phyloP scores from a whole-genome alignment of 1,140 invertebrate genomes.

The Drosophila lini region DNA sequence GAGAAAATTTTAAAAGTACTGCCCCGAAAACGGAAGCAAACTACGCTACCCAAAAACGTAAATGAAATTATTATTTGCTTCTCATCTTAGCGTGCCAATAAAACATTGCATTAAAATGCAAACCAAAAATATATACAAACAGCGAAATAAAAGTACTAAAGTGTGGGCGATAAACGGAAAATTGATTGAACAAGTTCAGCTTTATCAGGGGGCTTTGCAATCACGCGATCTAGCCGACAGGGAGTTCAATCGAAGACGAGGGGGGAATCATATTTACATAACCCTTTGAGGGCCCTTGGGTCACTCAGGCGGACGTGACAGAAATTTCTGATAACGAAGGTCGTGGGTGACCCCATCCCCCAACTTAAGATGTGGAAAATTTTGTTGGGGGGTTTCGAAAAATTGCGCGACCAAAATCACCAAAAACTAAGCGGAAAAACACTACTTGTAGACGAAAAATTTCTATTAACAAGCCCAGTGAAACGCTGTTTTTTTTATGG shows the following conservation, averaged over 20 bases:
- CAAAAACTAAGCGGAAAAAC: slow-evolving; percentile 57
- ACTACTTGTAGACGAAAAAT: background rate
- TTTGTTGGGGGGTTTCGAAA: slow-evolving; percentile 50
- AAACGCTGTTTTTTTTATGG: slow-evolving; percentile 27
- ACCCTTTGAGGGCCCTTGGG: slow-evolving; percentile 43
- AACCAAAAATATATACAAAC: background rate
- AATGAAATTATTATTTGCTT: slow-evolving; percentile 30
- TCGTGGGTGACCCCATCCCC: slow-evolving; percentile 9
- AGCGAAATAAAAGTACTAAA: slow-evolving; percentile 15
- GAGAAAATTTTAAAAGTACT: slow-evolving; percentile 10
- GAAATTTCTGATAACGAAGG: slow-evolving; percentile 49
- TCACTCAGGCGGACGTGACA: slow-evolving; percentile 47
- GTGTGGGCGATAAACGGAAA: slow-evolving; percentile 49
- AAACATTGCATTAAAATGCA: slow-evolving; percentile 29
- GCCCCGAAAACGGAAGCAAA: slow-evolving; percentile 27
- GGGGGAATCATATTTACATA: slow-evolving; percentile 20
- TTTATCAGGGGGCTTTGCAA: slow-evolving; percentile 29
- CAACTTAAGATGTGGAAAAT: slow-evolving; percentile 32
- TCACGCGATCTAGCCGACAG: slow-evolving; percentile 47
- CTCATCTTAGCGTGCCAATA: slow-evolving; percentile 39
- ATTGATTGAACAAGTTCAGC: slow-evolving; percentile 46
- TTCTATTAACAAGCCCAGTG: slow-evolving; percentile 17
- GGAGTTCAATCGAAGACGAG: slow-evolving; percentile 38
- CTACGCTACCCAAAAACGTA: slow-evolving; percentile 30
- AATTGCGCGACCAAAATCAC: slow-evolving; percentile 56